Evolutionary conservation across 2,113 vertebrate species (phyloP), one percentile per base, ranked within the genome.

Genomic region (Megaleporinus macrocephalus): DNA sequence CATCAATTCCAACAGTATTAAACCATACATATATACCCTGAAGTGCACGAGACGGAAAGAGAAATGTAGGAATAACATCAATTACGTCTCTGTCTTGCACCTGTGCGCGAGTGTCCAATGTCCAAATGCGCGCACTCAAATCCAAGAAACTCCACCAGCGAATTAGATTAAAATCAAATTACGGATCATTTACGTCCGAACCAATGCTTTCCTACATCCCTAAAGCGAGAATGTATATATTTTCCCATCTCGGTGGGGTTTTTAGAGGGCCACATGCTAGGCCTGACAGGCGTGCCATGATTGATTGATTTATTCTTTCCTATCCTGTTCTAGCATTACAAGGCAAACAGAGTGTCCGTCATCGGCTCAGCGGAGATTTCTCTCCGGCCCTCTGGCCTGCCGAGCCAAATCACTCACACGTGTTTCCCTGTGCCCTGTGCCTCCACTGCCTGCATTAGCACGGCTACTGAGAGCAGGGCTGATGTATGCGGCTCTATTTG

Each of bases 301-400:
- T 83, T 88, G 86, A 84, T 86, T 87, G 87, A 89, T 89, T 86
- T 83, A 89, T 87, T 86, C 77, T 87, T 85, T 89, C 84, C 87
- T 87, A 86, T 85, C 84, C 86, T 80, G 76, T 82, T 89, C 87
- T 90, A 88, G 87, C 82, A 24, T 92, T 92, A 91, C 92, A 91
- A 91, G 87, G 87, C 89, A 93, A 93, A 93, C 91, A 92, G 88
- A 87, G 87, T 79, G 90, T 93, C 93, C 92, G 90, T 94, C 93
- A 92, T 93, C 92, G 91, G 90, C 90, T 93, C 88, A 87, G 91
- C 88, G 90, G 89, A 81, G 78, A 77, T 80, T 81, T 73, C 79
- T 83, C 83, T 41, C 73, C 29, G 62, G 83, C 78, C 78, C 82
- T 83, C 86, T 80, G 81, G 81, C 76, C 78, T 76, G 78, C 83